Base-by-base conservation (phyloP, 2,113 vertebrate species). In the Sebastes fasciatus region DNA sequence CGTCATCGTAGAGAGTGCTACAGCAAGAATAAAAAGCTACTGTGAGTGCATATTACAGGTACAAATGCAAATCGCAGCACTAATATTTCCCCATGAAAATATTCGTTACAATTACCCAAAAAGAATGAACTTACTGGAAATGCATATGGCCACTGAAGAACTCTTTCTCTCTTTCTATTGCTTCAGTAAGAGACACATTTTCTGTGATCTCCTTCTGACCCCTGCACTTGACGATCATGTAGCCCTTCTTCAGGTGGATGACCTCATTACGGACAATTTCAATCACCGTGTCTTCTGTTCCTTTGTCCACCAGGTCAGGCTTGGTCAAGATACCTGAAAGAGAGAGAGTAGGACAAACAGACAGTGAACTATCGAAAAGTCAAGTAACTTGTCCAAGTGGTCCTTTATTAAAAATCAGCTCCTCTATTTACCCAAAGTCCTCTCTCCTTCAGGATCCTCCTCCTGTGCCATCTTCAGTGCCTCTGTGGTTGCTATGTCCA, bases 401-500 rank as follows among this genome's bases (percentile, higher is more conserved):
- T 3, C 8, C 5, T 68, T 45, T 77, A 23, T 12, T 21, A 23
- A 19, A 64, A 64, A 40, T 63, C 21, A 21, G 0, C 10, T 43
- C 1, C 12, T 23, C 23, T 23, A 10, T 49, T 74, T 86, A 94
- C 97, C 97, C 76, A 99, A 81, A 72, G 97, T 99, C 64, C 97
- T 96, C 77, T 97, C 96, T 66, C 97, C 98, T 0, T 81, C 83
- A 9, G 96, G 96, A 77, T 99, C 97, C 90, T 96, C 97, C 45
- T 95, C 91, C 79, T 96, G 96, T 4, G 97, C 97, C 97, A 99
- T 98, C 93, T 95, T 94, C 92, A 99, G 79, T 0, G 97, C 97
- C 91, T 99, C 97, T 0, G 97, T 98, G 86, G 97, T 98, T 17
- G 97, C 96, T 0, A 98, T 97, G 93, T 98, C 97, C 92, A 98